These are phyloP conservation scores for Drosophila parvula DNA, from an alignment of 1,140 invertebrate species.

Conservation along the genomic window DNA sequence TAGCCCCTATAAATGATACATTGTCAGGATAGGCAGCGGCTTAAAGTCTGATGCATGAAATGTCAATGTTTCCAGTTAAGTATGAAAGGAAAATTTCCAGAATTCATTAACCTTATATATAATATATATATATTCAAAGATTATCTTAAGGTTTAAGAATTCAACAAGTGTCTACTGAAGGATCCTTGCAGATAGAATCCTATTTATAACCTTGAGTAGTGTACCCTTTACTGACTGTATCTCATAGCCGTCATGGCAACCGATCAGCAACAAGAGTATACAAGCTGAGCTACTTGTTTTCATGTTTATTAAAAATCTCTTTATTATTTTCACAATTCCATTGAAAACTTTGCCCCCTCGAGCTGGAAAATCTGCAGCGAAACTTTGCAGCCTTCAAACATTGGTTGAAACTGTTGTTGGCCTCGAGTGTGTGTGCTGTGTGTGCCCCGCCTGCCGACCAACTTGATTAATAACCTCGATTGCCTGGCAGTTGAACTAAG, in stretches of 20 bases:
- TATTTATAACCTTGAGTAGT: too few relatives aligned
- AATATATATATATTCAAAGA: background rate
- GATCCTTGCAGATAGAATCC: too few relatives aligned
- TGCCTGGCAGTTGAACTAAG: constrained; percentile 4
- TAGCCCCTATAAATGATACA: too few relatives aligned
- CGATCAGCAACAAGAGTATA: too few relatives aligned
- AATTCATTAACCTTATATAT: too few relatives aligned
- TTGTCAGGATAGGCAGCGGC: too few relatives aligned
- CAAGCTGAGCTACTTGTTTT: background rate
- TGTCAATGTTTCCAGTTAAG: too few relatives aligned
- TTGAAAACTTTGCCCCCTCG: background rate
- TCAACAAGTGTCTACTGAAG: background rate
- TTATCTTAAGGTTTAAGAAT: background rate
- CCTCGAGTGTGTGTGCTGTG: constrained; percentile 19
- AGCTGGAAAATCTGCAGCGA: background rate
- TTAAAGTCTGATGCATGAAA: too few relatives aligned
- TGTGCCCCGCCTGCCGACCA: background rate
- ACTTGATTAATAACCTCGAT: constrained; percentile 43
- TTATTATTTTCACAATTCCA: constrained; percentile 7
- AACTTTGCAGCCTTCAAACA: constrained; percentile 5
- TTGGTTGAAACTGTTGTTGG: constrained; percentile 14
- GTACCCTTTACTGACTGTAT: too few relatives aligned
- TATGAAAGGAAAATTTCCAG: too few relatives aligned
- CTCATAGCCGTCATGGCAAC: too few relatives aligned
- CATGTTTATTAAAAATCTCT: constrained; percentile 1